A percentile compares a stretch with the other conserved stretches of the same genome.
Evolutionary conservation across 2,888 invertebrate genomes (phyloP).

Genomic region (Noctua fimbriata): DNA sequence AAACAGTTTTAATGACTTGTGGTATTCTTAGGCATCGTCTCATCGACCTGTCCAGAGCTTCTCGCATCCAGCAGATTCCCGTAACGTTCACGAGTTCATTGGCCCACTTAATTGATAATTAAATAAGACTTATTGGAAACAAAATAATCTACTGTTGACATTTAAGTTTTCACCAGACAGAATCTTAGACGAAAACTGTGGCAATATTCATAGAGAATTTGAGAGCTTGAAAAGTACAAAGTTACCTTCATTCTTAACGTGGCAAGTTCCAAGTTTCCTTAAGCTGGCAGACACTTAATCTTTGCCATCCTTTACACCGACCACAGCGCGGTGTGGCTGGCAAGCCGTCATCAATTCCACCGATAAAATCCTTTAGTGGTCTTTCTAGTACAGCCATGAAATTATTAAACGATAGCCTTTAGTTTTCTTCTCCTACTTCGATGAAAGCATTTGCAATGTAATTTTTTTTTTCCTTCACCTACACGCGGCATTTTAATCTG

Average conservation of each 20-base stretch:
- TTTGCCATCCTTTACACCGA: conserved; percentile 29
- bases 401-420: conserved; percentile 1
- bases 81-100: neutral
- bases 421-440: neutral
- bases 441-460: neutral
- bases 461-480: neutral
- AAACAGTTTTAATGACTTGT: too few relatives aligned
- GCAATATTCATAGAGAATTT: neutral
- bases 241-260: neutral
- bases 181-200: neutral
- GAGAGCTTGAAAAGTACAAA: conserved; percentile 28
- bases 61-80: neutral
- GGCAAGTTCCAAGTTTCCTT: conserved; percentile 14
- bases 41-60: neutral
- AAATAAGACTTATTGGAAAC: neutral
- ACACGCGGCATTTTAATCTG: neutral
- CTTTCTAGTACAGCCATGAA: conserved; percentile 1
- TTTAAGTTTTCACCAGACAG: neutral
- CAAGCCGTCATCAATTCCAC: conserved; percentile 37
- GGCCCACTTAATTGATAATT: neutral
- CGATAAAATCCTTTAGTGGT: conserved; percentile 42
- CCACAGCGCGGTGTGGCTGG: conserved; percentile 25
- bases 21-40: neutral
- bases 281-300: conserved; percentile 36
- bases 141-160: neutral